These are phyloP conservation scores for Glyptemys insculpta DNA, from an alignment of 2,797 vertebrate genomes.

Conservation along the genomic window DNA sequence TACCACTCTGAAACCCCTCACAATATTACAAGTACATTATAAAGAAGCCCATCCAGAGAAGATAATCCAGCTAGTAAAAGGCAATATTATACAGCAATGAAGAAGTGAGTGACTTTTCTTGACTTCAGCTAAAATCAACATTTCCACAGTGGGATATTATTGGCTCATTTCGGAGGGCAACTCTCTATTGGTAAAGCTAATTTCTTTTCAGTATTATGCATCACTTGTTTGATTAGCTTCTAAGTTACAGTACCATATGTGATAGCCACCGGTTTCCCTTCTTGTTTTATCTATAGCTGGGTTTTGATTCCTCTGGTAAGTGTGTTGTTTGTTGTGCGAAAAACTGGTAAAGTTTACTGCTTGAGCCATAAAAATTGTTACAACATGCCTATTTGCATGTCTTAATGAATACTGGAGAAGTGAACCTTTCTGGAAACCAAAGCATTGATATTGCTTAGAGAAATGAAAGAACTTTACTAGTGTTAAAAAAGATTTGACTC, in stretches of 20 bases:
- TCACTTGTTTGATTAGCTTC: slow-evolving; percentile 32
- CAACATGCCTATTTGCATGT: background rate
- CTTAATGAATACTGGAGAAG: background rate
- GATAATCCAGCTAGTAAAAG: slow-evolving; percentile 13
- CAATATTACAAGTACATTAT: background rate
- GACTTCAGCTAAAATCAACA: slow-evolving; percentile 16
- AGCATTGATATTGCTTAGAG: background rate
- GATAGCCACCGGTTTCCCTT: background rate
- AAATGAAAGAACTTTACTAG: background rate
- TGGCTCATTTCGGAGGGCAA: background rate
- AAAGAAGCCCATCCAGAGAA: background rate
- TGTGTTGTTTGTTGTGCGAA: background rate
- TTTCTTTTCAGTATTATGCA: slow-evolving; percentile 34
- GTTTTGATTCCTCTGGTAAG: slow-evolving; percentile 28
- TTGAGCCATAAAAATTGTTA: slow-evolving; percentile 28
- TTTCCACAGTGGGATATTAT: background rate
- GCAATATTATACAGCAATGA: background rate
- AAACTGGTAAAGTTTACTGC: slow-evolving; percentile 3
- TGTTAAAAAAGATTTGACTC: background rate
- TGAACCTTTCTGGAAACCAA: background rate
- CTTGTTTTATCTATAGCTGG: background rate
- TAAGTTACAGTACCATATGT: background rate
- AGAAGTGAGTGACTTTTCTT: background rate
- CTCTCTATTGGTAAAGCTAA: background rate
- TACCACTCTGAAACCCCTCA: background rate